Evolutionary conservation across 1,140 invertebrate genomes (phyloP).

Genomic region (Formica selysi): DNA sequence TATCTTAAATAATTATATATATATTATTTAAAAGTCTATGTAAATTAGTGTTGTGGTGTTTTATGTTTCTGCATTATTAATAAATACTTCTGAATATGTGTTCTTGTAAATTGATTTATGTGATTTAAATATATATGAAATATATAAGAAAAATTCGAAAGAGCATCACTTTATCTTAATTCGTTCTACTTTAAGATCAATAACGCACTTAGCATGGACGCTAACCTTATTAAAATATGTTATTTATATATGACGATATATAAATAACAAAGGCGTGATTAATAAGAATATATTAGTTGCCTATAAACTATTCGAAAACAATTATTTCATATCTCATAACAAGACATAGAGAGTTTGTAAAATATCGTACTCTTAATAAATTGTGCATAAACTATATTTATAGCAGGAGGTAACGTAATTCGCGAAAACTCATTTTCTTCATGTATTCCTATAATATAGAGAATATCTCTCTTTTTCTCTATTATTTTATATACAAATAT

Average conservation of each 20-base stretch:
- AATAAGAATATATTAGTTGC: constrained; percentile 39
- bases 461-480: neutral
- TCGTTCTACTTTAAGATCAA: neutral
- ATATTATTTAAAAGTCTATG: constrained; percentile 30
- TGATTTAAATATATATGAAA: neutral
- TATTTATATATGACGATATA: constrained; percentile 39
- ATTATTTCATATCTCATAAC: constrained; percentile 5
- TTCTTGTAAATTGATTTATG: neutral
- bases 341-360: constrained; percentile 47
- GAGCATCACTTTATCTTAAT: constrained; percentile 9
- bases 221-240: constrained; percentile 39
- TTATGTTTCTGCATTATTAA: constrained; percentile 42
- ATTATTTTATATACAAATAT: constrained; percentile 46
- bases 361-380: constrained; percentile 40
- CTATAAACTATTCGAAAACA: constrained; percentile 37
- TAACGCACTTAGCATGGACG: constrained; percentile 2
- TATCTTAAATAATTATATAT: constrained; percentile 1
- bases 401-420: constrained; percentile 31
- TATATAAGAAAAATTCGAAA: constrained; percentile 47
- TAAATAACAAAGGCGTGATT: constrained; percentile 31
- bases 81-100: constrained; percentile 16
- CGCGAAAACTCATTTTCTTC: constrained; percentile 1
- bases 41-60: constrained; percentile 26
- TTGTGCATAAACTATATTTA: constrained; percentile 32
- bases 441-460: neutral